Base-by-base conservation (phyloP, 2,888 invertebrate species). In the Apamea monoglypha region DNA sequence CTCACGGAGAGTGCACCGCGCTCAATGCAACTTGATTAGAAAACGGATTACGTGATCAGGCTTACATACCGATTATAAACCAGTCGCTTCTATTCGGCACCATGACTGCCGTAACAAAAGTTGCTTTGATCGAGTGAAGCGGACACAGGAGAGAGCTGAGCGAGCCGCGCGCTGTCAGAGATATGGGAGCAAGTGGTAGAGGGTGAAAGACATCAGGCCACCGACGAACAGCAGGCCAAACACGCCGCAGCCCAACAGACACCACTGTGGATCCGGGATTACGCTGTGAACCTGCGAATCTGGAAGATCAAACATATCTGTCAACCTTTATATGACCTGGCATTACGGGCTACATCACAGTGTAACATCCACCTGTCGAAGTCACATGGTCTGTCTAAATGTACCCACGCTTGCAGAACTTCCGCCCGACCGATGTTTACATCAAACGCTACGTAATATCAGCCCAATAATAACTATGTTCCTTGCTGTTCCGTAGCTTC, bases 161-260 rank as follows among this genome's bases (percentile, higher is more conserved):
- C 8, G 67, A 29, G n/a, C 36, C 1, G 32, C 44, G 40, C n/a
- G 29, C 74, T 18, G 29, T 77, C 53, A 90, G 21, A 93, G 84
- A 56, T 92, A 84, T 0, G 91, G 95, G 69, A 92, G 90, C 29
- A 97, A 89, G 90, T 98, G 98, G 92, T 97, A 97, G 16, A 97
- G 87, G 0, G 98, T 98, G 92, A 97, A 98, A 0, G 96, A 87
- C 92, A 97, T 97, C 75, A 98, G 97, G 56, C 98, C 97, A 73
- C 98, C 98, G 81, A 98, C 94, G 91, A 98, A 98, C 76, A 97
- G 93, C 2, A 98, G 94, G 0, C 98, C 98, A 93, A 97, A 97
- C 59, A 96, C 90, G 8, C 97, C 98, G 84, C 98, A 97, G 77
- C 97, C 92, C 16, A 97, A 93, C 25, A 98, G 95, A 56, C 97